Conservation (phyloP, 1,140 invertebrate genomes). For the Choristoneura fumiferana region DNA sequence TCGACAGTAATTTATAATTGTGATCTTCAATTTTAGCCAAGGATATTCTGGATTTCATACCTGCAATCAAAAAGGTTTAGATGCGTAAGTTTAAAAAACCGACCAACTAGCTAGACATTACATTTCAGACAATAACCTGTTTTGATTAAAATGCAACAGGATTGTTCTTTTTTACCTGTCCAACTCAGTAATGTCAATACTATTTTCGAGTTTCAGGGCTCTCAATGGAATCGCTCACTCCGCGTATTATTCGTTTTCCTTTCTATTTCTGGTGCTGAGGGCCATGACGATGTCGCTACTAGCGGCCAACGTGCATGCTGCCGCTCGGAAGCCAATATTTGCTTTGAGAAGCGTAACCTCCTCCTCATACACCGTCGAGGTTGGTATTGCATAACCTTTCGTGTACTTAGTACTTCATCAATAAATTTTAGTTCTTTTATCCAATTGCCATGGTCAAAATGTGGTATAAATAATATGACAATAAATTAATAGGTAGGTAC, state of each 20-base stretch:
- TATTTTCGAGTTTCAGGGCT: constrained; percentile 23
- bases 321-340: constrained; percentile 30
- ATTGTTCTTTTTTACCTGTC: no score
- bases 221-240: constrained; percentile 23
- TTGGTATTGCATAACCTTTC: constrained; percentile 26
- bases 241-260: constrained; percentile 41
- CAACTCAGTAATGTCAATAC: no score
- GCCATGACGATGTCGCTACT: constrained; percentile 29
- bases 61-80: neutral
- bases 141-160: no score
- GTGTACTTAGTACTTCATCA: neutral
- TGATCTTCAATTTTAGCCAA: neutral
- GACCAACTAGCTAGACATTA: neutral
- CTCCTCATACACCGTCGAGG: constrained; percentile 36
- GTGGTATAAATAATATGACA: no score
- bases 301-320: constrained; percentile 41
- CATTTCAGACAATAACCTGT: no score
- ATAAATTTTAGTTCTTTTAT: no score
- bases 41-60: neutral
- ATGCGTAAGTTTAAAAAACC: neutral
- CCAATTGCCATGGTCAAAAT: no score
- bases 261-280: constrained; percentile 37
- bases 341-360: constrained; percentile 34
- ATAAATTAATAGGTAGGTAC: no score
- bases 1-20: neutral